A percentile compares a stretch with the other conserved stretches of the same genome.
phyloP scores from a whole-genome alignment of 2,113 vertebrate genomes.

The Vidua macroura region DNA sequence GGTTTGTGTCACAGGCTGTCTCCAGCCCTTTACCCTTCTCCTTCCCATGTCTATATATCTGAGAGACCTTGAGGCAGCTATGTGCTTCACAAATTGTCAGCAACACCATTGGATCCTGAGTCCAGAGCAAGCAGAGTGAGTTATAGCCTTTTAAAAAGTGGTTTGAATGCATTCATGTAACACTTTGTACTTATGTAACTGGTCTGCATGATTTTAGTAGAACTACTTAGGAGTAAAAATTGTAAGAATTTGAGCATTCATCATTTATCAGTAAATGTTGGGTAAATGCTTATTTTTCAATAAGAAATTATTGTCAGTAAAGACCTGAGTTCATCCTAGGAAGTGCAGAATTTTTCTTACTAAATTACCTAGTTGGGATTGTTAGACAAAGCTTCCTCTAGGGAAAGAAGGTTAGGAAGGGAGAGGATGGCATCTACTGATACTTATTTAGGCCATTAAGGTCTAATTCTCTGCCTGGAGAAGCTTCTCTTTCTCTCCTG shows the following conservation, averaged over 20 bases:
- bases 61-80: neutral
- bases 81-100: neutral
- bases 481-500: slow-evolving; percentile 30
- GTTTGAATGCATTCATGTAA: neutral
- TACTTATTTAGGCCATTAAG: slow-evolving; percentile 57
- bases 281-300: neutral
- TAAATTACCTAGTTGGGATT: neutral
- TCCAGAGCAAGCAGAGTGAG: neutral
- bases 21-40: neutral
- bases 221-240: neutral
- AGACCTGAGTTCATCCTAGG: neutral
- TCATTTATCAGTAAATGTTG: neutral
- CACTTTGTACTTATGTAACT: neutral
- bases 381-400: neutral
- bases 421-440: neutral
- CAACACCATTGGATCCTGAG: neutral
- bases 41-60: neutral
- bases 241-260: neutral
- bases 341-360: neutral
- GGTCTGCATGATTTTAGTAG: neutral
- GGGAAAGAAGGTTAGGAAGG: neutral
- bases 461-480: slow-evolving; percentile 22
- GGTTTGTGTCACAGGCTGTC: neutral
- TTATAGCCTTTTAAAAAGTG: neutral
- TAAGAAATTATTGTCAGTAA: neutral